A percentile compares a stretch with the other conserved stretches of the same genome.
These are phyloP conservation scores for Paramisgurnus dabryanus DNA, from an alignment of 2,113 vertebrate genomes.

Conservation along the genomic window DNA sequence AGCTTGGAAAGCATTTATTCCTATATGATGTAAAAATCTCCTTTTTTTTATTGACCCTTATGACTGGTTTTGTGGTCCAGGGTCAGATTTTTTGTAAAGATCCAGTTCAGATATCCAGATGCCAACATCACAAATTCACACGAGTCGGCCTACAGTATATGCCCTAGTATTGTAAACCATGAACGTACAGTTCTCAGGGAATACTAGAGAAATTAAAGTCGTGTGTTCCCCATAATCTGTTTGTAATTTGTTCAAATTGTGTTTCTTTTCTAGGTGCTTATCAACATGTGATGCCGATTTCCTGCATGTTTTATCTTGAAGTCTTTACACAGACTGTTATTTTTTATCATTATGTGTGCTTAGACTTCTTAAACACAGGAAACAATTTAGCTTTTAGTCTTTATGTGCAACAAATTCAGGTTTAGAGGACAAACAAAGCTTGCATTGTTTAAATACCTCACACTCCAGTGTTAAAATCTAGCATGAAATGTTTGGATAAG, in stretches of 20 bases:
- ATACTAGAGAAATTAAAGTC: neutral
- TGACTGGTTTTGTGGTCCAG: no score
- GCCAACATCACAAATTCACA: no score
- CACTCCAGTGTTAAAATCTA: neutral
- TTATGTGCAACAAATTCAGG: neutral
- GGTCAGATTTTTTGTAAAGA: no score
- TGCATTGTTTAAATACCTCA: neutral
- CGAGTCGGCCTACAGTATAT: no score
- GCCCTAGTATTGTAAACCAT: no score
- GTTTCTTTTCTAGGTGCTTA: neutral
- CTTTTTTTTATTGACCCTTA: no score
- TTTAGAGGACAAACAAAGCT: conserved; percentile 5
- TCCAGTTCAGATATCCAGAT: no score
- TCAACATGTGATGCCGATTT: neutral
- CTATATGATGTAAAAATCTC: no score
- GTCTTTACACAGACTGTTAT: conserved; percentile 8
- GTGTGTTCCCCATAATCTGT: neutral
- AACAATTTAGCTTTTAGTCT: conserved; percentile 32
- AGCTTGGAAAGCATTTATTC: no score
- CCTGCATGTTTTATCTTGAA: neutral
- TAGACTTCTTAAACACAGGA: conserved; percentile 32
- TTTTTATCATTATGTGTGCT: neutral
- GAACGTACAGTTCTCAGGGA: neutral
- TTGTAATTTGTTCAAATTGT: conserved; percentile 16
- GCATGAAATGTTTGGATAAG: no score